These are phyloP conservation scores for Lithophane socia DNA, from an alignment of 2,888 invertebrate genomes.

Conservation along the genomic window DNA sequence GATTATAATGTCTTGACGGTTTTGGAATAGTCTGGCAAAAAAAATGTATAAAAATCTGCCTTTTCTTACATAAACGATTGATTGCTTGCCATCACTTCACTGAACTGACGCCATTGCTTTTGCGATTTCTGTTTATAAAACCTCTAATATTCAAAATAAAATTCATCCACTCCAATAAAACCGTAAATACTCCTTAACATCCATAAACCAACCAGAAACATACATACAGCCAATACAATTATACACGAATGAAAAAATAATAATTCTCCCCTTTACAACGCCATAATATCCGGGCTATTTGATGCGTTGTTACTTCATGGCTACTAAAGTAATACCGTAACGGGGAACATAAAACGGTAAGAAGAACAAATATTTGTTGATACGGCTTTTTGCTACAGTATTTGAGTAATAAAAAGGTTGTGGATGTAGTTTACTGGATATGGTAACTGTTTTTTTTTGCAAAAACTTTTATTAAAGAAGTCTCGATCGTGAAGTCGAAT, in stretches of 20 bases:
- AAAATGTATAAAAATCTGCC: background rate
- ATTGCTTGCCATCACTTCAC: too few species aligned
- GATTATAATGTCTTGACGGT: conserved; percentile 15
- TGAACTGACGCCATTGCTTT: too few species aligned
- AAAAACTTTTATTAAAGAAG: too few species aligned
- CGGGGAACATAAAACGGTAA: conserved; percentile 71
- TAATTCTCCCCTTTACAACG: conserved; percentile 63
- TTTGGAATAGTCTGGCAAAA: background rate
- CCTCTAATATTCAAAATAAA: background rate
- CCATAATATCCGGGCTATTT: conserved; percentile 62
- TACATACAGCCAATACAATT: conserved; percentile 26
- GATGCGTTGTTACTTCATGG: conserved; percentile 62
- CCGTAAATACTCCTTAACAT: conserved; percentile 13
- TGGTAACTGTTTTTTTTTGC: background rate
- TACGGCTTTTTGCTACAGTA: conserved; percentile 67
- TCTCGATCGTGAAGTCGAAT: too few species aligned
- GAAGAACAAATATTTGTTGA: conserved; percentile 76
- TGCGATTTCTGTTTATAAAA: too few species aligned
- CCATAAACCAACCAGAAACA: conserved; percentile 31
- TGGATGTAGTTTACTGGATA: conserved; percentile 23
- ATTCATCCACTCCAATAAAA: conserved; percentile 6
- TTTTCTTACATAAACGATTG: too few species aligned
- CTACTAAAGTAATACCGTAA: conserved; percentile 74
- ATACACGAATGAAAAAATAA: conserved; percentile 65
- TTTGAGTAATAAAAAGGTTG: conserved; percentile 65